A percentile compares a stretch with the other conserved stretches of the same genome.
Conservation (phyloP, 1,140 invertebrate genomes). For the Drosophila malerkotliana region DNA sequence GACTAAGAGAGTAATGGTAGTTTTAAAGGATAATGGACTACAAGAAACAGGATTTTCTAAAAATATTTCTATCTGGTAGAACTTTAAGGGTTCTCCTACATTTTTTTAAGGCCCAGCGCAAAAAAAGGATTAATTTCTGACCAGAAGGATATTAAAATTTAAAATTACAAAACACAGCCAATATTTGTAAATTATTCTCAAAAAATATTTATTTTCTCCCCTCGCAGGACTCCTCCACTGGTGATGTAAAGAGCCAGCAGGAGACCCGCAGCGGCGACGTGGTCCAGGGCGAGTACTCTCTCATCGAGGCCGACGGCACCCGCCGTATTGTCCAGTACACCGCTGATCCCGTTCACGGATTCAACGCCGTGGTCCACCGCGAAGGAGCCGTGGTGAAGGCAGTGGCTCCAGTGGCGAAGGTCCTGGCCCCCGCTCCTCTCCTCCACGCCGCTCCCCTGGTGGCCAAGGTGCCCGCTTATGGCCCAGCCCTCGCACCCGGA, state of each 20-base stretch:
- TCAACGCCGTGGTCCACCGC: constrained; percentile 84
- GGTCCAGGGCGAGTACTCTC: constrained; percentile 86
- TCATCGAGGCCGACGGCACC: constrained; percentile 87
- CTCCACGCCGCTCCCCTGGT: constrained; percentile 64
- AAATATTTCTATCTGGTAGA: neutral
- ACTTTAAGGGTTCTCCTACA: too few relatives aligned
- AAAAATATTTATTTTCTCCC: neutral
- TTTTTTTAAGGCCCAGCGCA: too few relatives aligned
- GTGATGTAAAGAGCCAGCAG: constrained; percentile 86
- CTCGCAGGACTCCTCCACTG: constrained; percentile 85
- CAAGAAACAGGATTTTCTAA: neutral
- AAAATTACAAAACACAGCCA: neutral
- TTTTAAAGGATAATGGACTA: neutral
- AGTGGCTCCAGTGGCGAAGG: constrained; percentile 78
- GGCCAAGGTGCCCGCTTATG: constrained; percentile 59
- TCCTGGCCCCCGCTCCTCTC: constrained; percentile 74
- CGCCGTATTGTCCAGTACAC: constrained; percentile 85
- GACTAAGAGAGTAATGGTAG: too few relatives aligned
- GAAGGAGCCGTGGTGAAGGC: constrained; percentile 84
- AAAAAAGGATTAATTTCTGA: neutral
- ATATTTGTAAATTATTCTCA: neutral
- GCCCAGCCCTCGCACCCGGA: constrained; percentile 27
- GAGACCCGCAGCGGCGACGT: constrained; percentile 86
- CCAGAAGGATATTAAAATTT: too few relatives aligned
- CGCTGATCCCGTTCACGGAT: constrained; percentile 85